Percentiles rank a stretch among this genome's conserved stretches.
Conservation (phyloP, 2,113 vertebrate genomes). For the Nicator chloris region DNA sequence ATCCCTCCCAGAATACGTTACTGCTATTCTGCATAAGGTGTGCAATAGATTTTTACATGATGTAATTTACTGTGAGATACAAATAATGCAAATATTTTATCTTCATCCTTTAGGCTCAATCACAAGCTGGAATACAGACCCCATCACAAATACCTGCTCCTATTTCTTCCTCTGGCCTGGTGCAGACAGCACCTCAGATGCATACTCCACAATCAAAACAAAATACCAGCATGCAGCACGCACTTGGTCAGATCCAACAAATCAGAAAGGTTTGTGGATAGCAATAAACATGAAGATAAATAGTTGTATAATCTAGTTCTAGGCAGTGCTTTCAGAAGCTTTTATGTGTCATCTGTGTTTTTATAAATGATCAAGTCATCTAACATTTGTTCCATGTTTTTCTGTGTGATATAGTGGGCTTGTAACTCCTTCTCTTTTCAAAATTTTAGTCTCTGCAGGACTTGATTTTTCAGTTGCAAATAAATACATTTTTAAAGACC, state of each 20-base stretch:
- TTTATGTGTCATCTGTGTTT: neutral
- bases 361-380: neutral
- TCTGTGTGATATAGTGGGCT: neutral
- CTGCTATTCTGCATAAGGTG: neutral
- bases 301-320: neutral
- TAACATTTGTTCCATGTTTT: neutral
- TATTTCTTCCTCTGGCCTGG: slow-evolving; percentile 67
- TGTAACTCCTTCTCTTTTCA: neutral
- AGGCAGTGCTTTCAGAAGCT: neutral
- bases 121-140: slow-evolving; percentile 68
- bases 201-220: slow-evolving; percentile 73
- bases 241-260: slow-evolving; percentile 73
- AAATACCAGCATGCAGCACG: slow-evolving; percentile 71
- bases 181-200: slow-evolving; percentile 73
- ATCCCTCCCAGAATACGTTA: neutral
- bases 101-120: slow-evolving; percentile 64
- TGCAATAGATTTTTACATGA: neutral
- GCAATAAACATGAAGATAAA: neutral
- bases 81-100: slow-evolving; percentile 44
- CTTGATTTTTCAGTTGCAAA: neutral
- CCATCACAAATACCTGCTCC: slow-evolving; percentile 71
- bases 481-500: neutral
- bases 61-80: neutral
- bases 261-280: slow-evolving; percentile 79
- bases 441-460: neutral